Evolutionary conservation across 2,113 vertebrate species (phyloP), one percentile per base, ranked within the genome.

Genomic region (Salvelinus sp.): DNA sequence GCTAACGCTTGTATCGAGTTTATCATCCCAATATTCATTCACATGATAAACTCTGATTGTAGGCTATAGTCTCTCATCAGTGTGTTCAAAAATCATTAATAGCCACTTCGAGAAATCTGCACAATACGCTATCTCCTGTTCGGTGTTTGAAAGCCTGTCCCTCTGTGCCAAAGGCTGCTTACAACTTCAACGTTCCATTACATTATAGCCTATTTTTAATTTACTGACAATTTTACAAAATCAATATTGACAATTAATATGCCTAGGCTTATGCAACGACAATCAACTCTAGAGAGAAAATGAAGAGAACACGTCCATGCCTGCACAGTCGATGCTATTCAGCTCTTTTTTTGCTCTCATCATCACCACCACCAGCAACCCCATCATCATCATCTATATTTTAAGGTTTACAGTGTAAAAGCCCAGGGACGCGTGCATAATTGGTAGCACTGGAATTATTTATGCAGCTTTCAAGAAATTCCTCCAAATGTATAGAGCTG

Each of bases 371-470:
- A 28, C 18, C 58, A 75, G 3, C 47, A 66, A 4, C 44, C 20
- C 25, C 23, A 66, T 20, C 33, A 22, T 48, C 30, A 20, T 76
- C 75, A 76, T 76, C 18, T 48, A 71, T n/a, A 76, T 76, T 63
- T 68, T 69, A 68, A 38, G 25, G 30, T 28, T 47, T 74, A 23
- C 16, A 66, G 73, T 74, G 54, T 44, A 22, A 76, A 44, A 76
- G 30, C 33, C 48, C 60, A 70, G 50, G 14, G 58, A 47, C 14
- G 38, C 75, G 25, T 48, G 69, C 18, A 70, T 76, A 71, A 75
- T 68, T 75, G 69, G 58, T 71, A 20, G 58, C 23, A 30, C 48
- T 75, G 13, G 69, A 70, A 71, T 76, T 27, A 76, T 77, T 77
- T 38, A 65, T 71, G 48, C 57, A 54, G 27, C 50, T 23, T 63